A percentile compares a stretch with the other conserved stretches of the same genome.
Conservation (phyloP, 2,113 vertebrate genomes). For the Pterocles orientalis region DNA sequence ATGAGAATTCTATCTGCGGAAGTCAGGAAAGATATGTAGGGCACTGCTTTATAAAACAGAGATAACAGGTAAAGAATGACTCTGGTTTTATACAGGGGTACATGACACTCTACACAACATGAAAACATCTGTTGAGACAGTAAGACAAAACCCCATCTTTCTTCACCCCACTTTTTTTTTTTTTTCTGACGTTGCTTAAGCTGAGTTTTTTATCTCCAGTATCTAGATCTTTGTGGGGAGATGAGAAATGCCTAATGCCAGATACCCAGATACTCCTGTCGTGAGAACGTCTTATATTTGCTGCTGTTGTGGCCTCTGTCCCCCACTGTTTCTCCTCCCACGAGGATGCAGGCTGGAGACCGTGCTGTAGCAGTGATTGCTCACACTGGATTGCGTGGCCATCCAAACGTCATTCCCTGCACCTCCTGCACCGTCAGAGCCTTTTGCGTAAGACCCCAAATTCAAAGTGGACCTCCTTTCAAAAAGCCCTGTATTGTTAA, state of each 20-base stretch:
- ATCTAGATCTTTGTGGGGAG: background rate
- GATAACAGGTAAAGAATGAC: background rate
- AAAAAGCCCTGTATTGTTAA: background rate
- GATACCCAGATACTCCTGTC: background rate
- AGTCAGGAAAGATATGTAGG: background rate
- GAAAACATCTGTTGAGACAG: background rate
- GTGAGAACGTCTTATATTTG: background rate
- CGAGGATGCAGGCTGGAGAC: background rate
- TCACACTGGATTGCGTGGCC: background rate
- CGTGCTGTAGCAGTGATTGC: no score
- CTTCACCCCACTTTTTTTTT: background rate
- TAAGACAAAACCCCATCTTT: background rate
- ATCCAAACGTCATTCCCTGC: background rate
- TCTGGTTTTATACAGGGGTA: background rate
- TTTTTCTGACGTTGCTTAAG: background rate
- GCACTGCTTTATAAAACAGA: background rate
- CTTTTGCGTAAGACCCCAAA: background rate
- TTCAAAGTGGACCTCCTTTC: background rate
- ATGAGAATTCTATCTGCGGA: background rate
- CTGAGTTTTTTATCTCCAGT: background rate
- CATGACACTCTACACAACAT: background rate
- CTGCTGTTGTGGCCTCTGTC: accelerated
- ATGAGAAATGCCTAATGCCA: background rate
- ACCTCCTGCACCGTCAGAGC: background rate
- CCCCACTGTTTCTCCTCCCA: background rate